Evolutionary conservation across 2,888 invertebrate genomes (phyloP).

Genomic region (Ernsta delagoae): DNA sequence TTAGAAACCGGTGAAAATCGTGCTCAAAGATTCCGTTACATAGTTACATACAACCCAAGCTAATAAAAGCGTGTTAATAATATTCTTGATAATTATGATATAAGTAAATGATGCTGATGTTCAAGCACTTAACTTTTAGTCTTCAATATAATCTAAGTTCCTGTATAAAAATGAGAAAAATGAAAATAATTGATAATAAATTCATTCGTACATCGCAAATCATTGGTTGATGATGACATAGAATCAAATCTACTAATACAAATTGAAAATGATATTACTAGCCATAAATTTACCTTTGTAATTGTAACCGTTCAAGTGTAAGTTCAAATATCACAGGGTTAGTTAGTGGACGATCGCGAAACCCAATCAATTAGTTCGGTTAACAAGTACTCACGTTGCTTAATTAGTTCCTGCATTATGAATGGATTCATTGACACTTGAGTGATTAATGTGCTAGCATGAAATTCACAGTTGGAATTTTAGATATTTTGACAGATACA

Average conservation of each 20-base stretch:
- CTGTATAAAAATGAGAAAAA: no score
- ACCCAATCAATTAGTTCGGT: constrained; percentile 28
- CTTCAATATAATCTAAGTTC: no score
- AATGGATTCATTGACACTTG: constrained; percentile 5
- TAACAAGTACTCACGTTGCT: constrained; percentile 7
- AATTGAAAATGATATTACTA: not conserved
- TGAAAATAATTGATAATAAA: no score
- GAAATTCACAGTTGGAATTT: not conserved
- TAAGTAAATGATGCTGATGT: no score
- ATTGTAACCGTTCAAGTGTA: not conserved
- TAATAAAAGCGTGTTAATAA: no score
- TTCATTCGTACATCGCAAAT: no score
- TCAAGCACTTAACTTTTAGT: no score
- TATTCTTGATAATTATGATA: no score
- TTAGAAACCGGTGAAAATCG: no score
- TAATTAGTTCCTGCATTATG: constrained; percentile 18
- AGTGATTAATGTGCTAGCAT: constrained; percentile 2
- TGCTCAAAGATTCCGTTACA: no score
- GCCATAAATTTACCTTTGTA: not conserved
- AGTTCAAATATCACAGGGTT: not conserved
- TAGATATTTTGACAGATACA: not conserved
- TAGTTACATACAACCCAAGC: no score
- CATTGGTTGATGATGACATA: not conserved
- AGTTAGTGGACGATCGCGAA: constrained; percentile 1
- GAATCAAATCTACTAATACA: not conserved